Evolutionary conservation across 1,140 invertebrate species (phyloP), one percentile per base, ranked within the genome.

Genomic region (Psix sp.): DNA sequence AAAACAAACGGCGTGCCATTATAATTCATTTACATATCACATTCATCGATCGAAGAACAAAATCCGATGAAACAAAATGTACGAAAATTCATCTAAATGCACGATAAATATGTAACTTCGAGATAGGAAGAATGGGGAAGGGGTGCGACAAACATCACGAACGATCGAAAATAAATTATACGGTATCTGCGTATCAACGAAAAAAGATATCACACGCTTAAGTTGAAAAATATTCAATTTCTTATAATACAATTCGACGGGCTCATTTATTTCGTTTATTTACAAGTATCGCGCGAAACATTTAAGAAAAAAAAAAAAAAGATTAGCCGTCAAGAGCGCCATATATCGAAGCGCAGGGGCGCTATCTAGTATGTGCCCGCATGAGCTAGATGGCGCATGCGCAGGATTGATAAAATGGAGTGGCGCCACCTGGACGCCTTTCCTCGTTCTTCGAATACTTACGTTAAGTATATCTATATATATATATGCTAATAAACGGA

Each of bases 31-130:
- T 31, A 56, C 54, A 59, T 51, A 68, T 68, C 35, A 68, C 65
- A 68, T 52, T 43, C 63, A 67, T 57, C 43, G 18, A 54, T 21
- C n/a, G 49, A 42, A 66, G 43, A 60, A 68, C 43, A 31, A 60
- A 45, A 52, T 52, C 42, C 45, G 56, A 70, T 54, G 56, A 54
- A 54, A 62, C 39, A 52, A 21, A 36, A 65, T 70, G 26, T 56
- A 62, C 65, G 67, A 75, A 70, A 66, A 63, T 63, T 74, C 42
- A 52, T 54, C 46, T 38, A 68, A 68, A 68, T 77, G 73, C 68
- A 65, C 63, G 77, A 80, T 82, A 77, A 82, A 82, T 82, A 82
- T 79, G 79, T 57, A 78, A 70, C 66, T 67, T 2, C 16, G 0
- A 13, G 48, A 18, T 11, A 33, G 26, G 11, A 29, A 10, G 2